These are phyloP conservation scores for Xiphorhynchus elegans DNA, from an alignment of 2,113 vertebrate species.

Conservation along the genomic window DNA sequence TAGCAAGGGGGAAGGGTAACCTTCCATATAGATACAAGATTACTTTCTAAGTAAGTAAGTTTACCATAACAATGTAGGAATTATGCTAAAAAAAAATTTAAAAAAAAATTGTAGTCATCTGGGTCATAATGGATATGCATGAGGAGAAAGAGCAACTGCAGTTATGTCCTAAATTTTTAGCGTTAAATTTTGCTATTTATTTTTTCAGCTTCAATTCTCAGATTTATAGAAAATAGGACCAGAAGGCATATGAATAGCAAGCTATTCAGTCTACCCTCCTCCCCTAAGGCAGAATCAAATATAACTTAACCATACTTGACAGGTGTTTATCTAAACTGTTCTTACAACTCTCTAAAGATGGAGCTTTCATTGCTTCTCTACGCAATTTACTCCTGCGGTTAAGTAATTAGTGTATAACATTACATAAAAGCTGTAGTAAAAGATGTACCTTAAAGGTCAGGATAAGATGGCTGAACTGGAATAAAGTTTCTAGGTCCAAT, in stretches of 20 bases:
- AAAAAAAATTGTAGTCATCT: not conserved
- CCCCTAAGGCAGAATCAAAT: conserved; percentile 41
- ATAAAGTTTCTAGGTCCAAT: conserved; percentile 85
- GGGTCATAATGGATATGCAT: not conserved
- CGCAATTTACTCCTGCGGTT: conserved; percentile 43
- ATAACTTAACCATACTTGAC: conserved; percentile 46
- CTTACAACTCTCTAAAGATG: conserved; percentile 4
- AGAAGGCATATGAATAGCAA: not conserved
- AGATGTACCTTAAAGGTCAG: conserved; percentile 88
- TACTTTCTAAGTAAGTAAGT: not conserved
- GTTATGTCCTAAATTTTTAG: not conserved
- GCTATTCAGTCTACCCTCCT: not conserved
- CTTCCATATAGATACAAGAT: not conserved
- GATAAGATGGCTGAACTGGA: conserved; percentile 92
- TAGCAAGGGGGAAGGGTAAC: not conserved
- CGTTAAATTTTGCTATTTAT: not conserved
- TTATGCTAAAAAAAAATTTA: not conserved
- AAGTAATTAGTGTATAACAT: conserved; percentile 17
- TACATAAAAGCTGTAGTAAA: conserved; percentile 4
- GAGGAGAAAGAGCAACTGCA: not conserved
- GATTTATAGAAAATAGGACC: not conserved
- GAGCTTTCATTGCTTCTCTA: conserved; percentile 26
- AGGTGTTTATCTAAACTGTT: conserved; percentile 61
- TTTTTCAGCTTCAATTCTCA: not conserved
- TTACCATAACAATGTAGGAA: not conserved